Evolutionary conservation across 2,888 invertebrate genomes (phyloP).

Genomic region (Cheilosia vernalis): DNA sequence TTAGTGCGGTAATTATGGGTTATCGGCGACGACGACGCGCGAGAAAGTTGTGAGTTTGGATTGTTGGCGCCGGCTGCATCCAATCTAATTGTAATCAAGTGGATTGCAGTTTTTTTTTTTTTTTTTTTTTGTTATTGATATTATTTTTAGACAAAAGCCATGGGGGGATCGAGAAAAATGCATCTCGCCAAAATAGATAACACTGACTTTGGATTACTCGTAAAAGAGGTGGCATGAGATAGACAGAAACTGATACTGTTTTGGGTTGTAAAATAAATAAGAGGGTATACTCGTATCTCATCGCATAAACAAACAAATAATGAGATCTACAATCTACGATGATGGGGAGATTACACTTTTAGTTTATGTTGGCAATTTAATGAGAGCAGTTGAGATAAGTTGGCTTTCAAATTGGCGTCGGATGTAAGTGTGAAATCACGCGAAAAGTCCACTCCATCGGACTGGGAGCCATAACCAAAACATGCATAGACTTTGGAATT

Average conservation of each 20-base stretch:
- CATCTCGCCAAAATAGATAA: constrained; percentile 32
- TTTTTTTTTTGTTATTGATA: neutral
- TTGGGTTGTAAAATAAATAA: constrained; percentile 7
- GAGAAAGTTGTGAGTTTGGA: constrained; percentile 67
- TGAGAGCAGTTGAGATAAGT: neutral
- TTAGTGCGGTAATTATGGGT: constrained; percentile 57
- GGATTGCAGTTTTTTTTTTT: constrained; percentile 25
- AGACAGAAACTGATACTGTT: constrained; percentile 13
- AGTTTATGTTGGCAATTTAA: neutral
- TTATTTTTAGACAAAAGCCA: neutral
- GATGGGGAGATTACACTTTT: neutral
- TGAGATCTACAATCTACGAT: constrained; percentile 5
- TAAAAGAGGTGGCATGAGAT: neutral
- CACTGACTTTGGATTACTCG: constrained; percentile 3
- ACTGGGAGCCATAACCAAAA: no score
- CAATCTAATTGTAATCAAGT: constrained; percentile 58
- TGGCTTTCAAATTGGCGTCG: neutral
- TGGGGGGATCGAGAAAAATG: neutral
- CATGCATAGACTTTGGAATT: no score
- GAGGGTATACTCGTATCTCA: constrained; percentile 12
- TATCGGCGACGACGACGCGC: constrained; percentile 36
- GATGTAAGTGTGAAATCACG: no score
- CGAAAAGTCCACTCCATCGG: no score
- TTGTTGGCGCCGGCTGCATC: constrained; percentile 51
- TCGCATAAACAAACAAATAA: constrained; percentile 29